Evolutionary conservation across 2,113 vertebrate genomes (phyloP), one percentile per base, ranked within the genome.

Genomic region (Nothocercus julius): DNA sequence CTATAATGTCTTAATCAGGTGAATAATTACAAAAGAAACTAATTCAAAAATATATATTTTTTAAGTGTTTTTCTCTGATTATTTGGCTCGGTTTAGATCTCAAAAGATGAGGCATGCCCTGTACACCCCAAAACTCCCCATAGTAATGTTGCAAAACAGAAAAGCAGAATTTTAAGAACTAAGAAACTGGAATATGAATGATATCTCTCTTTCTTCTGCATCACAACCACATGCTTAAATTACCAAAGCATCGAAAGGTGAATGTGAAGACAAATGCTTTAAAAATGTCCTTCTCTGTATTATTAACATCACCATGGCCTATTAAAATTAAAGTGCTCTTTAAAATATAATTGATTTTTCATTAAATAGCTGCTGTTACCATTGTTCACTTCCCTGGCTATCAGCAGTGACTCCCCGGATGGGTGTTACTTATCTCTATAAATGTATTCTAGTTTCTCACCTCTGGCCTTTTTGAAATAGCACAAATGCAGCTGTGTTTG

Each of bases 201-300:
- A 34, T 63, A 66, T 80, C 6, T 20, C 7, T 82, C 21, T 74
- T 77, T 73, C 40, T 63, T 66, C 24, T 70, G 3, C 47, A 44
- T 58, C 58, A 70, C 18, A 69, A 44, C 22, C 3, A 19, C 18
- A 49, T 61, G 20, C 27, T 91, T 89, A 67, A 89, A 73, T 77
- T 91, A 62, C 34, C 36, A 80, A 73, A 42, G 47, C 54, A 49
- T 68, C 49, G 13, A 66, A 89, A 85, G 42, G 54, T 85, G 89
- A 95, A 92, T 70, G 68, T 94, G 79, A 90, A 85, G 38, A 74
- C 34, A 83, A 95, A 87, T 75, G 19, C 76, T 91, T 85, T 63
- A 20, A 78, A 93, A 94, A 83, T 68, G 20, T 51, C 64, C 58
- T 78, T 90, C 49, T 14, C 64, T 42, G 12, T 78, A 32, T 89